These are phyloP conservation scores for Anadara kagoshimensis DNA, from an alignment of 1,140 invertebrate genomes.

Conservation along the genomic window DNA sequence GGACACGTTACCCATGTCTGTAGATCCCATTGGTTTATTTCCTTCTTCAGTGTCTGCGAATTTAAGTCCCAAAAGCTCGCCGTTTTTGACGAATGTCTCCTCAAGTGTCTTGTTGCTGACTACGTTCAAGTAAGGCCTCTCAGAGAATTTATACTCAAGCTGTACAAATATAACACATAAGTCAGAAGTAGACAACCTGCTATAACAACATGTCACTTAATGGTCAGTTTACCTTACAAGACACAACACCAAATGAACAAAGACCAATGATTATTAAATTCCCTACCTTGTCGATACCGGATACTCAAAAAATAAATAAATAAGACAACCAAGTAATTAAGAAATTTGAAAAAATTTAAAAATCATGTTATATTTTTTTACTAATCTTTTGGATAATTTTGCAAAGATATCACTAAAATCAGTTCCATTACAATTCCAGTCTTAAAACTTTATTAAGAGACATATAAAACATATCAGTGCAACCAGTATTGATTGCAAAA, in stretches of 20 bases:
- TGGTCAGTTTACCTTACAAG: too few relatives aligned
- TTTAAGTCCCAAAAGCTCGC: slow-evolving; percentile 33
- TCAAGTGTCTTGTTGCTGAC: slow-evolving; percentile 53
- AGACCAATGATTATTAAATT: background rate
- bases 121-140: slow-evolving; percentile 38
- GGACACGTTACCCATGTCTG: slow-evolving; percentile 71
- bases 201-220: too few relatives aligned
- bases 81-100: slow-evolving; percentile 47
- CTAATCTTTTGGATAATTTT: background rate
- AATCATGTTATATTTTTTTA: background rate
- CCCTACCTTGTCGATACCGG: background rate
- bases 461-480: too few relatives aligned
- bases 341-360: background rate
- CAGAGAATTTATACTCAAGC: slow-evolving; percentile 30
- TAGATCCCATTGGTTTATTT: slow-evolving; percentile 40
- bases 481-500: too few relatives aligned
- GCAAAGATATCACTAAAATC: background rate
- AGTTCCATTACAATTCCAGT: background rate
- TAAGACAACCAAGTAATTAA: background rate
- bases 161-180: background rate
- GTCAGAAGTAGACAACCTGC: too few relatives aligned
- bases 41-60: background rate
- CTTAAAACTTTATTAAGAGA: background rate
- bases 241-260: slow-evolving; percentile 38
- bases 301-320: background rate